Evolutionary conservation across 2,888 invertebrate genomes (phyloP).

Genomic region (Tupiocoris notatus): DNA sequence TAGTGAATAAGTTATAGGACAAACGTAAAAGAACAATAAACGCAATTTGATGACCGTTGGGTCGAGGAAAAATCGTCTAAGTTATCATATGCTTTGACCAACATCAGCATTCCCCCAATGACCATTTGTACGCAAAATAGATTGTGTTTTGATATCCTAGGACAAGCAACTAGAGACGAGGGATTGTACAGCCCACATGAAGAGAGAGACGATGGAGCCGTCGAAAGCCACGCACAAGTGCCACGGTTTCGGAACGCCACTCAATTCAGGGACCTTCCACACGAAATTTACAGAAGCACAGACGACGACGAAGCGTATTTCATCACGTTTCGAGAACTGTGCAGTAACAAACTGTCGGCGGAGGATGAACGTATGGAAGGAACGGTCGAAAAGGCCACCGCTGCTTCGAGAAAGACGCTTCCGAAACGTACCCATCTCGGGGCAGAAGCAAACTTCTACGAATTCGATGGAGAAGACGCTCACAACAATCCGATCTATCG

Average conservation of each 20-base stretch:
- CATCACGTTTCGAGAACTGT: constrained; percentile 26
- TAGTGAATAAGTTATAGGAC: too few species aligned
- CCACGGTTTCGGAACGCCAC: neutral
- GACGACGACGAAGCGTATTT: constrained; percentile 35
- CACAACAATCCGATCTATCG: neutral
- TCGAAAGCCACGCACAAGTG: neutral
- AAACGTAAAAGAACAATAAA: too few species aligned
- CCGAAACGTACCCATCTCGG: neutral
- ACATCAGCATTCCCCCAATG: too few species aligned
- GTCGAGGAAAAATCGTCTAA: too few species aligned
- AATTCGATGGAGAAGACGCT: neutral
- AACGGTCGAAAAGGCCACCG: neutral
- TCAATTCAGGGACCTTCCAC: neutral
- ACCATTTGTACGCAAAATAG: too few species aligned
- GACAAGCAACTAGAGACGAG: constrained; percentile 7
- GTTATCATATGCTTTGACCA: too few species aligned
- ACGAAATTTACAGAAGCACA: constrained; percentile 25
- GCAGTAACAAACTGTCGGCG: neutral
- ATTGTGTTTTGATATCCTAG: too few species aligned
- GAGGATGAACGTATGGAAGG: neutral
- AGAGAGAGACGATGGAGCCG: constrained; percentile 11
- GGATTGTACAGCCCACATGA: constrained; percentile 22
- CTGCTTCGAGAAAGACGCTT: neutral
- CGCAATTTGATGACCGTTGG: too few species aligned
- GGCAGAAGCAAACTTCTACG: neutral